Evolutionary conservation across 2,797 vertebrate species (phyloP).

Genomic region (Anolis apletophallus): DNA sequence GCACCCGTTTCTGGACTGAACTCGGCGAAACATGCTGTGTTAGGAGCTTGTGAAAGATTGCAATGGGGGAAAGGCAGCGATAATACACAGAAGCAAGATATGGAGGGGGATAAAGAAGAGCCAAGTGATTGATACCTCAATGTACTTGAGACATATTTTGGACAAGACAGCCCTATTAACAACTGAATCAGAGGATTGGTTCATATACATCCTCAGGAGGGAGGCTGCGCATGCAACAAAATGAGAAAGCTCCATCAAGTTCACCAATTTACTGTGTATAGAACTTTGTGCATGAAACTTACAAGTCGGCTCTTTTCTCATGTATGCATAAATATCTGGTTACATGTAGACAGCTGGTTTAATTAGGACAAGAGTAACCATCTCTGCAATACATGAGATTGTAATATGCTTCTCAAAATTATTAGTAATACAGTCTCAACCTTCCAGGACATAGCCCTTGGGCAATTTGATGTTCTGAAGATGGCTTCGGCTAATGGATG

Average conservation of each 20-base stretch:
- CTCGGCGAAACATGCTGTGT: conserved; percentile 10
- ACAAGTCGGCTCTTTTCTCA: background rate
- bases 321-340: background rate
- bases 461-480: background rate
- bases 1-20: conserved; percentile 21
- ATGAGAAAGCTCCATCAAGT: background rate
- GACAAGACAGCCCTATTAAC: conserved; percentile 1
- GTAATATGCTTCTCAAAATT: background rate
- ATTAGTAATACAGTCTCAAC: background rate
- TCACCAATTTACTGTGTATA: background rate
- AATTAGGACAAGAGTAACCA: background rate
- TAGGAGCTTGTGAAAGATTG: conserved; percentile 21
- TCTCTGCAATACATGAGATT: background rate
- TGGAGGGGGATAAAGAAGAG: conserved; percentile 31
- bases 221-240: background rate
- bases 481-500: too few species aligned
- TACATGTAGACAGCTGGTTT: background rate
- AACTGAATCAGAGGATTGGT: background rate
- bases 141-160: background rate
- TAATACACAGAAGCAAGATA: conserved; percentile 7
- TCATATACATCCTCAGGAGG: background rate
- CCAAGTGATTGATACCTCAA: conserved; percentile 12
- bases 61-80: background rate
- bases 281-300: background rate
- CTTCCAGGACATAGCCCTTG: background rate